Evolutionary conservation across 2,797 vertebrate species (phyloP).

Genomic region (Brachymystax lenok): DNA sequence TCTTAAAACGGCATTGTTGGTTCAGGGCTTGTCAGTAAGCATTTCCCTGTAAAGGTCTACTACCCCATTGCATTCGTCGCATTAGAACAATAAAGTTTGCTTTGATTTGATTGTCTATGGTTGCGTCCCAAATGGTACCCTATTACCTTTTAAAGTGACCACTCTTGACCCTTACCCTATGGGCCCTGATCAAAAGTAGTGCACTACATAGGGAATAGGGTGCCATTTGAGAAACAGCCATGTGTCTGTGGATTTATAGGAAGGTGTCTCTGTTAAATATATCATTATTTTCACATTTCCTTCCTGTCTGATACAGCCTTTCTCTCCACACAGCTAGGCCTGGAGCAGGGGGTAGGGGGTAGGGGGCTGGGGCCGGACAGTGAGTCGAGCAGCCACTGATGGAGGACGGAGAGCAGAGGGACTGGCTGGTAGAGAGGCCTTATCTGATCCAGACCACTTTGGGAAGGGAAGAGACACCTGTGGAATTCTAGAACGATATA

Average conservation of each 20-base stretch:
- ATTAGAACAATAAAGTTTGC: no score
- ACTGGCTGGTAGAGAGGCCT: conserved; percentile 47
- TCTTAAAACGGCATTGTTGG: no score
- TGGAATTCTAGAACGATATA: conserved; percentile 68
- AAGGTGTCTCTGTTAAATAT: conserved; percentile 48
- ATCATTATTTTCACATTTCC: conserved; percentile 61
- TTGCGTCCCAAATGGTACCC: background rate
- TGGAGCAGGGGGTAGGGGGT: background rate
- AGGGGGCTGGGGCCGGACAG: conserved; percentile 40
- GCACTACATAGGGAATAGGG: background rate
- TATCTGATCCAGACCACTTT: conserved; percentile 78
- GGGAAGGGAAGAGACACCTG: conserved; percentile 66
- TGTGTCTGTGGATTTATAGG: conserved; percentile 29
- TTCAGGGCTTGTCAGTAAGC: no score
- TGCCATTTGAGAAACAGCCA: background rate
- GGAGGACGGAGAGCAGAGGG: conserved; percentile 9
- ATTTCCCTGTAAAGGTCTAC: no score
- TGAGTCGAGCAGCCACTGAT: background rate
- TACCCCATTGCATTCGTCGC: no score
- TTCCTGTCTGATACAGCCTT: conserved; percentile 39
- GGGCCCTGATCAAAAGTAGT: background rate
- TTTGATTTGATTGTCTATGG: background rate
- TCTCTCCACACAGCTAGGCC: background rate
- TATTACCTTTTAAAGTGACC: background rate
- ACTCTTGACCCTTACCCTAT: background rate